Percentiles rank a stretch among this genome's conserved stretches.
These are phyloP conservation scores for Melitaea cinxia DNA, from an alignment of 1,140 invertebrate species.

Conservation along the genomic window DNA sequence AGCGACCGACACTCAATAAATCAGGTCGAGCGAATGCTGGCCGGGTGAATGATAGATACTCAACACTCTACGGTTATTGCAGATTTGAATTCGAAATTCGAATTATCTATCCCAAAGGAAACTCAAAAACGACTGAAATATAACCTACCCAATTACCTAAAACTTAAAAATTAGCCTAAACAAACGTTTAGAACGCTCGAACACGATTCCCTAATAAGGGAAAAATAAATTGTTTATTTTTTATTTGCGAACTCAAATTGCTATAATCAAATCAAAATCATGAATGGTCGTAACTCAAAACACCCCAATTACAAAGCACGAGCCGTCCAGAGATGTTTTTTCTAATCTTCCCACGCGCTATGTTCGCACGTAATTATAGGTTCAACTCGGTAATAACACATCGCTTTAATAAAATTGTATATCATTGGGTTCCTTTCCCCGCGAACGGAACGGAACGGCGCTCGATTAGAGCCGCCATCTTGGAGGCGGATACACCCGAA, in stretches of 20 bases:
- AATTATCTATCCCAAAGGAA: not conserved
- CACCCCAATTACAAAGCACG: slow-evolving; percentile 76
- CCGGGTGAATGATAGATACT: slow-evolving; percentile 34
- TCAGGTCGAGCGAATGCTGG: slow-evolving; percentile 40
- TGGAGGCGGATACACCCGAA: slow-evolving; percentile 73
- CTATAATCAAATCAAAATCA: slow-evolving; percentile 64
- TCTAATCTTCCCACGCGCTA: slow-evolving; percentile 78
- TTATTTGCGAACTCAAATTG: slow-evolving; percentile 53
- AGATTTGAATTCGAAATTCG: slow-evolving; percentile 16
- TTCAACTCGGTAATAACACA: slow-evolving; percentile 78
- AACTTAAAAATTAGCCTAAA: not conserved
- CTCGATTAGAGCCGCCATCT: slow-evolving; percentile 78
- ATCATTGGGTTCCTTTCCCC: slow-evolving; percentile 74
- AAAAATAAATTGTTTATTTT: slow-evolving; percentile 36
- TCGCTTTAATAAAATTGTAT: slow-evolving; percentile 80
- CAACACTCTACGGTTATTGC: slow-evolving; percentile 19
- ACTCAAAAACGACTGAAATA: not conserved
- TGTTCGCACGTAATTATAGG: slow-evolving; percentile 75
- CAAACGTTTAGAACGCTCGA: not conserved
- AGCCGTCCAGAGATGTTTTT: slow-evolving; percentile 72
- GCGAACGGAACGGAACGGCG: slow-evolving; percentile 62
- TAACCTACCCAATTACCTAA: not conserved
- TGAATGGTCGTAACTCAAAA: slow-evolving; percentile 56
- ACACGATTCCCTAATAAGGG: slow-evolving; percentile 30
- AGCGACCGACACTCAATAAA: slow-evolving; percentile 54